Evolutionary conservation across 1,140 invertebrate genomes (phyloP).

Genomic region (Pollicipes pollicipes): DNA sequence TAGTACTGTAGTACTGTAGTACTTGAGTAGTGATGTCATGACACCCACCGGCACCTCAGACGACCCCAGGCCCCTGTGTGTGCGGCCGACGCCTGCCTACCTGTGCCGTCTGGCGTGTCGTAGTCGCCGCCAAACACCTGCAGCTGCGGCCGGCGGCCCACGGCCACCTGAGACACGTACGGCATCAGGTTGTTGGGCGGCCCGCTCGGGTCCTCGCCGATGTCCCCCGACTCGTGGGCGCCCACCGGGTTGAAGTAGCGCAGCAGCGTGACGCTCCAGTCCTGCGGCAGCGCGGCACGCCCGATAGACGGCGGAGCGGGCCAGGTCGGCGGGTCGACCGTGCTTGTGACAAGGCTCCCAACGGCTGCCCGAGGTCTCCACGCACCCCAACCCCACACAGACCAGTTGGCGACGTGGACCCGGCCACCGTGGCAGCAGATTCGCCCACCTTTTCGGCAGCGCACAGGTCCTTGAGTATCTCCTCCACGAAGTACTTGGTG

Average conservation of each 20-base stretch:
- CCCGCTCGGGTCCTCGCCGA: constrained; percentile 92
- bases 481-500: constrained; percentile 84
- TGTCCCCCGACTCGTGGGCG: constrained; percentile 77
- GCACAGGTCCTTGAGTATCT: constrained; percentile 68
- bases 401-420: too few relatives aligned
- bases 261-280: constrained; percentile 60
- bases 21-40: too few relatives aligned
- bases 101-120: constrained; percentile 85
- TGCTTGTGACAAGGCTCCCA: too few relatives aligned
- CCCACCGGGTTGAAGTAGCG: constrained; percentile 98
- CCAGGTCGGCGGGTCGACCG: too few relatives aligned
- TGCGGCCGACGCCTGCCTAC: constrained; percentile 29
- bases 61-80: constrained; percentile 3
- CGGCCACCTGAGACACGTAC: constrained; percentile 71
- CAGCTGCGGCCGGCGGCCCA: constrained; percentile 58
- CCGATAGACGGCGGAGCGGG: background rate
- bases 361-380: too few relatives aligned
- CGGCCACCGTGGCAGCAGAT: too few relatives aligned
- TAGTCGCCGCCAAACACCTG: constrained; percentile 89
- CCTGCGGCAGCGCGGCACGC: constrained; percentile 27
- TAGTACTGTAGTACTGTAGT: too few relatives aligned
- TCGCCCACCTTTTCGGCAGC: constrained; percentile 40
- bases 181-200: constrained; percentile 96
- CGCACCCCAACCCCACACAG: too few relatives aligned
- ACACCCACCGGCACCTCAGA: too few relatives aligned